These are phyloP conservation scores for Phycodurus eques DNA, from an alignment of 2,113 vertebrate genomes.

Conservation along the genomic window DNA sequence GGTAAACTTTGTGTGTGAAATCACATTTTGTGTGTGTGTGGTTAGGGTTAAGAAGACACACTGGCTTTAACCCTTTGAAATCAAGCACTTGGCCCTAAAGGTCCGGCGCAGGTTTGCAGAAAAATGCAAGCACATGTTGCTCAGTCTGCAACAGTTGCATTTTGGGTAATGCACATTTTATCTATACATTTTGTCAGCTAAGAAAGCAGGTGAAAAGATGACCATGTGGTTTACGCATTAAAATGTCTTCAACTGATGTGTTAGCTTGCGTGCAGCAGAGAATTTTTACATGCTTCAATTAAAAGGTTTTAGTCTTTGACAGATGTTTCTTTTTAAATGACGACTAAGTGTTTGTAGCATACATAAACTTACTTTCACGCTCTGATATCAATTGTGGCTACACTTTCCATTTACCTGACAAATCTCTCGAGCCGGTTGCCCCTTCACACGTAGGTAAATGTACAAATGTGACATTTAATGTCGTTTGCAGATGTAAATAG, in stretches of 20 bases:
- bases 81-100: constrained; percentile 13
- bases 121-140: constrained; percentile 29
- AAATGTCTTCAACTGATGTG: not conserved
- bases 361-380: not conserved
- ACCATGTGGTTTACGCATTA: not conserved
- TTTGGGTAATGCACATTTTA: not conserved
- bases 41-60: constrained; percentile 41
- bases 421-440: not conserved
- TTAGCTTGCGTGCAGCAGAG: no score
- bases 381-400: not conserved
- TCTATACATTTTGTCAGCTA: not conserved
- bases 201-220: not conserved
- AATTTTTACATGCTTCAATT: no score
- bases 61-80: constrained; percentile 41
- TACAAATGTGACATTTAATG: not conserved
- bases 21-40: constrained; percentile 19
- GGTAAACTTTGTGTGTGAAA: constrained; percentile 24
- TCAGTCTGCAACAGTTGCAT: not conserved
- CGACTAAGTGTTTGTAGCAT: not conserved
- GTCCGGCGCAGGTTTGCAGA: constrained; percentile 12
- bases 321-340: not conserved
- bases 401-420: not conserved
- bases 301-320: not conserved
- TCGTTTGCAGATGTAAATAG: not conserved
- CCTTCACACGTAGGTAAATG: not conserved